Conservation (phyloP, 2,888 invertebrate species). For the Venusia cambrica region DNA sequence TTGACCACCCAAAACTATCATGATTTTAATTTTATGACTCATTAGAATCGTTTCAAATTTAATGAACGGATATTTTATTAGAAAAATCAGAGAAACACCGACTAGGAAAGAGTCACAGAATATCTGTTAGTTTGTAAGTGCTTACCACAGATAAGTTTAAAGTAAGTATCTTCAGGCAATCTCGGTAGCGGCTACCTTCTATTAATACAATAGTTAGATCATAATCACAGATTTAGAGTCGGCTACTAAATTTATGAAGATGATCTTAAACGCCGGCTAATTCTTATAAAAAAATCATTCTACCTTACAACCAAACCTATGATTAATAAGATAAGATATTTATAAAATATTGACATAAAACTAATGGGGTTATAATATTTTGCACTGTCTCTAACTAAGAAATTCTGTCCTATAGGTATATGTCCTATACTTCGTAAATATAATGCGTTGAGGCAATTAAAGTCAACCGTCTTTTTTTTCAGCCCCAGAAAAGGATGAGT, state of each 20-base stretch:
- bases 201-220: conserved; percentile 46
- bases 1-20: conserved; percentile 17
- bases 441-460: too few species aligned
- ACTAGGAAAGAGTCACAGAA: too few species aligned
- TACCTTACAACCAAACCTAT: too few species aligned
- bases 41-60: conserved; percentile 12
- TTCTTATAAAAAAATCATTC: conserved; percentile 1
- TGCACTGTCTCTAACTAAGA: too few species aligned
- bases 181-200: conserved; percentile 56
- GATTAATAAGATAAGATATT: too few species aligned
- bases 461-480: too few species aligned
- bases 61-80: conserved; percentile 13
- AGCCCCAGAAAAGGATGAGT: too few species aligned
- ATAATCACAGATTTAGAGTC: conserved; percentile 40
- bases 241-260: conserved; percentile 32
- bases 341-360: too few species aligned
- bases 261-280: conserved; percentile 8
- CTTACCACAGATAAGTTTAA: conserved; percentile 26
- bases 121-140: conserved; percentile 32
- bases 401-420: too few species aligned
- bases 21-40: conserved; percentile 17
- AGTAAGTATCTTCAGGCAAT: conserved; percentile 45
- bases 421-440: too few species aligned
- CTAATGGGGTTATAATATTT: too few species aligned
- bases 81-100: conserved; percentile 36